Base-by-base conservation (phyloP, 2,797 vertebrate species). In the Ambastaia sidthimunki region DNA sequence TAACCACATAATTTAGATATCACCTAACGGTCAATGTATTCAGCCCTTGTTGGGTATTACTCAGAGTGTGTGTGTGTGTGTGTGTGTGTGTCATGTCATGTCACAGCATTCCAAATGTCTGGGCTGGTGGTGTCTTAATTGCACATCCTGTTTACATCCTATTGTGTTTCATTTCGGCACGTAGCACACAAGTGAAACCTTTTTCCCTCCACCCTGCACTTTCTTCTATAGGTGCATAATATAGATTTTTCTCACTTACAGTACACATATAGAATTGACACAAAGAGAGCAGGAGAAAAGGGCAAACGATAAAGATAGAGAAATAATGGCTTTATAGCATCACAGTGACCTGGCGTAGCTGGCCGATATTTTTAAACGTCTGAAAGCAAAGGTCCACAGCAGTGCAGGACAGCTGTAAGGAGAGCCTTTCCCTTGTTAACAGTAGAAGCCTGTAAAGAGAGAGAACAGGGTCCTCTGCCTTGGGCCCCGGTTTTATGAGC, bases 61-160 rank as follows among this genome's bases (percentile, higher is more conserved):
- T 3, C 15, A 21, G 6, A 11, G 23, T 34, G 12, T n/a, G n/a
- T n/a, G n/a, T n/a, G n/a, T 63, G 7, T 19, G 15, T 50, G 23
- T 71, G 23, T 74, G 82, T 84, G 78, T 79, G 85, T 87, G 82
- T 86, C 84, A 88, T 87, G 89, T 91, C 90, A 89, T 85, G n/a
- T n/a, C n/a, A 80, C 86, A 85, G 89, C 87, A 89, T 87, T 84
- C 87, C 84, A 84, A 86, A 86, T 90, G 91, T 92, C 91, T 93
- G 92, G 90, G 90, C 92, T 88, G 74, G 82, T 91, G 87, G 90
- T 87, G 81, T 93, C 92, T 95, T 93, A 93, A 92, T 94, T 93
- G 92, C 87, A 81, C 88, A 92, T 93, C 92, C 93, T 93, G 92
- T 93, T 94, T 93, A 93, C 92, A 92, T 92, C 92, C 91, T 93